Conservation (phyloP, 2,888 invertebrate genomes). For the Orgyia antiqua region DNA sequence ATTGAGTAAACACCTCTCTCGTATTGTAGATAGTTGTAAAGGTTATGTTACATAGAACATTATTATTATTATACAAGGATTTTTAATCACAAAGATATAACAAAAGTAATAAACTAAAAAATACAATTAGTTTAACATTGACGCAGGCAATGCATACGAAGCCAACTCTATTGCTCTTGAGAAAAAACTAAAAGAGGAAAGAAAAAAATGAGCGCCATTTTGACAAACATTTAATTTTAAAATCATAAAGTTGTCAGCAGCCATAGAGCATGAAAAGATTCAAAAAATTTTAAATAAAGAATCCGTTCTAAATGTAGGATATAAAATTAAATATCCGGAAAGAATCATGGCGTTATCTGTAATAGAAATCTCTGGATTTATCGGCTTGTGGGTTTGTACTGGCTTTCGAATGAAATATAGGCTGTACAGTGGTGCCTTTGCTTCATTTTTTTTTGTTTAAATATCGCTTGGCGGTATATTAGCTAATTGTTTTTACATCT, state of each 20-base stretch:
- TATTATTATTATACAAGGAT: too few relatives aligned
- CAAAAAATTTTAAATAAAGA: constrained; percentile 45
- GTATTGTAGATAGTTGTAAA: too few relatives aligned
- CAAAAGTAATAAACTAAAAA: too few relatives aligned
- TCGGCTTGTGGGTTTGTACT: constrained; percentile 54
- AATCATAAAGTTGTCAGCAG: constrained; percentile 15
- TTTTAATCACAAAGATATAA: too few relatives aligned
- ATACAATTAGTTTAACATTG: too few relatives aligned
- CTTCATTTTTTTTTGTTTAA: constrained; percentile 39
- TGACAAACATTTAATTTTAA: too few relatives aligned
- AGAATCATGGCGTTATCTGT: constrained; percentile 70
- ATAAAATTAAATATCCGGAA: constrained; percentile 73
- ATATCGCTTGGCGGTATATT: constrained; percentile 36
- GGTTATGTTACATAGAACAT: too few relatives aligned
- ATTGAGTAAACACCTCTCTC: too few relatives aligned
- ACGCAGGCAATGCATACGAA: too few relatives aligned
- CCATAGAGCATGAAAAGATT: constrained; percentile 18
- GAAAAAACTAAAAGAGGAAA: too few relatives aligned
- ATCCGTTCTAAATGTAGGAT: constrained; percentile 42
- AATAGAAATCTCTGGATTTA: constrained; percentile 75
- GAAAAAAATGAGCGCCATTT: too few relatives aligned
- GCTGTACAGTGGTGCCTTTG: constrained; percentile 39
- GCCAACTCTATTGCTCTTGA: too few relatives aligned
- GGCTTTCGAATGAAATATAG: constrained; percentile 65
- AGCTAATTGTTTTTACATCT: constrained; percentile 32